phyloP scores from a whole-genome alignment of 2,797 vertebrate species.

The Cercopithecus neglectus region DNA sequence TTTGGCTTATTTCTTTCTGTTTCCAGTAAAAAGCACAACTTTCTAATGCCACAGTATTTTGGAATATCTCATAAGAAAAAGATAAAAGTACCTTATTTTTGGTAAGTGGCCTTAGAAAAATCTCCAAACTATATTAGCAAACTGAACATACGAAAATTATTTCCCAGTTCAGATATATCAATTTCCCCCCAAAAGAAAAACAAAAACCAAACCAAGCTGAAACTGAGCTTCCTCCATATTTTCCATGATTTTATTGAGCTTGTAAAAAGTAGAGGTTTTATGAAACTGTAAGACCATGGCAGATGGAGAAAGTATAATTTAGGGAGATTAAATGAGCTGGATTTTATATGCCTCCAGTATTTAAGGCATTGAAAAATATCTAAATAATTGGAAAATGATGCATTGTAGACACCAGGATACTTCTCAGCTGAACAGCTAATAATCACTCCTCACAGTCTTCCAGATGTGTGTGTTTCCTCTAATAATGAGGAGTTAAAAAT shows the following conservation, averaged over 20 bases:
- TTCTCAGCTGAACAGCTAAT: constrained; percentile 57
- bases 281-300: constrained; percentile 66
- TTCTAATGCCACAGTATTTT: neutral
- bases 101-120: neutral
- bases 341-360: constrained; percentile 73
- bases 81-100: neutral
- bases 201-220: neutral
- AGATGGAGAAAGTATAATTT: constrained; percentile 75
- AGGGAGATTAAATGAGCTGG: constrained; percentile 79
- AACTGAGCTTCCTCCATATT: neutral
- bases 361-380: constrained; percentile 72
- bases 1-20: neutral
- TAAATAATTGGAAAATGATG: constrained; percentile 64
- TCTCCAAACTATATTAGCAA: neutral
- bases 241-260: constrained; percentile 36
- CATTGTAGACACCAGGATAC: constrained; percentile 32
- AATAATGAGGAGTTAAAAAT: constrained; percentile 70
- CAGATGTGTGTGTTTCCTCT: constrained; percentile 70
- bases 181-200: neutral
- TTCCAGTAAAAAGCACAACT: neutral
- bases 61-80: neutral
- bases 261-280: constrained; percentile 70
- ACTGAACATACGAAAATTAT: neutral
- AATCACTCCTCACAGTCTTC: neutral
- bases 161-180: constrained; percentile 31